phyloP scores from a whole-genome alignment of 2,113 vertebrate genomes.

The Butorides virescens region DNA sequence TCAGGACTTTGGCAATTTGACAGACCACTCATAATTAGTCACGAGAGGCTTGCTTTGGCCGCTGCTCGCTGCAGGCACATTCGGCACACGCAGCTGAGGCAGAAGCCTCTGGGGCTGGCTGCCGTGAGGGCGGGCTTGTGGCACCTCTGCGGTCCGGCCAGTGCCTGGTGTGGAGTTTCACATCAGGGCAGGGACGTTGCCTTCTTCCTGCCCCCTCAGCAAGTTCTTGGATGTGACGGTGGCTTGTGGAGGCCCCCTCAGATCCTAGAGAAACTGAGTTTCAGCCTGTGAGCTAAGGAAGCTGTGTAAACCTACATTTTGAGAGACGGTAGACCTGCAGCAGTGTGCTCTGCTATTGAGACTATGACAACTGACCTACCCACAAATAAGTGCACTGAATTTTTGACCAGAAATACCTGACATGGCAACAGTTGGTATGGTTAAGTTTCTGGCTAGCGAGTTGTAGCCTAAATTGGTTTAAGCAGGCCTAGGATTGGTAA shows the following conservation, averaged over 20 bases:
- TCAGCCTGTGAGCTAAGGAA: neutral
- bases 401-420: neutral
- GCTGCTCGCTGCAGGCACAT: fast-evolving
- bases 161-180: neutral
- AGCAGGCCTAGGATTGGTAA: neutral
- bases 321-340: neutral
- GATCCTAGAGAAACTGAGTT: neutral
- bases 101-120: neutral
- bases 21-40: neutral
- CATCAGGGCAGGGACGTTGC: neutral
- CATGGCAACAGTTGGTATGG: neutral
- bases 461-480: neutral
- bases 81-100: neutral
- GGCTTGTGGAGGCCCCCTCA: neutral
- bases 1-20: neutral
- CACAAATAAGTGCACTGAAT: neutral
- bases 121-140: fast-evolving
- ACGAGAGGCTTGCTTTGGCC: neutral
- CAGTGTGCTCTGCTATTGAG: neutral
- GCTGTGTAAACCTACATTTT: neutral
- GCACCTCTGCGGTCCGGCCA: neutral
- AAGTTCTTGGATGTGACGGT: neutral
- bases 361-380: neutral
- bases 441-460: neutral
- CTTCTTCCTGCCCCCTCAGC: neutral